These are phyloP conservation scores for Ictidomys tridecemlineatus DNA, from an alignment of 2,113 vertebrate species.

Conservation along the genomic window DNA sequence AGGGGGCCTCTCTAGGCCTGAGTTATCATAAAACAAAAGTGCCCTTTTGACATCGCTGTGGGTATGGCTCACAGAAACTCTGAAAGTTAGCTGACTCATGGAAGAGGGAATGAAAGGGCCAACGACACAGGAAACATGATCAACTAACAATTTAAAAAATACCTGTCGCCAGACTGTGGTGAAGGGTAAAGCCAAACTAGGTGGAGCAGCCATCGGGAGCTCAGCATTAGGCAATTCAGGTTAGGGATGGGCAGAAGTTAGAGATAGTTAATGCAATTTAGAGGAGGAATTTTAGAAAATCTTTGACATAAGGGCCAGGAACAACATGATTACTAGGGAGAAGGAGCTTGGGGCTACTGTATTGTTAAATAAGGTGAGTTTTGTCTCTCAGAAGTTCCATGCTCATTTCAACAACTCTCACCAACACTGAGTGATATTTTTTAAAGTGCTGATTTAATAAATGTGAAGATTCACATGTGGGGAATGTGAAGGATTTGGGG, in stretches of 20 bases:
- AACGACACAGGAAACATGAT: background rate
- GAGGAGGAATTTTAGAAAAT: background rate
- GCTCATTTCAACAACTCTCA: too few relatives aligned
- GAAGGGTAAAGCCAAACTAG: background rate
- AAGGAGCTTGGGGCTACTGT: background rate
- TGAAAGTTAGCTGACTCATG: background rate
- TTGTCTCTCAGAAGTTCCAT: background rate
- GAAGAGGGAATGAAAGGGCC: background rate
- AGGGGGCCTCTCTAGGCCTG: background rate
- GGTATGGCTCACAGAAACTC: background rate
- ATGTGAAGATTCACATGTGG: background rate
- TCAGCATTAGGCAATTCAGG: background rate
- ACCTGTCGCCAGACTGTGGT: background rate
- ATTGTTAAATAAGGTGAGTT: background rate
- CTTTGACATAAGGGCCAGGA: background rate
- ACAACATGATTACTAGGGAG: background rate
- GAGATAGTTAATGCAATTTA: background rate
- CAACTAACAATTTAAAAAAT: background rate
- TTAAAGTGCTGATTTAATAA: too few relatives aligned
- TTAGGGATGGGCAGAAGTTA: background rate
- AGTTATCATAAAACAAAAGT: background rate
- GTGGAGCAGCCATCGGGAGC: background rate
- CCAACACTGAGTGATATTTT: too few relatives aligned
- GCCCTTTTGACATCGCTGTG: background rate
- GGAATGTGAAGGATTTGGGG: background rate